A percentile compares a stretch with the other conserved stretches of the same genome.
Evolutionary conservation across 2,888 invertebrate species (phyloP).

Genomic region (Erynnis tages): DNA sequence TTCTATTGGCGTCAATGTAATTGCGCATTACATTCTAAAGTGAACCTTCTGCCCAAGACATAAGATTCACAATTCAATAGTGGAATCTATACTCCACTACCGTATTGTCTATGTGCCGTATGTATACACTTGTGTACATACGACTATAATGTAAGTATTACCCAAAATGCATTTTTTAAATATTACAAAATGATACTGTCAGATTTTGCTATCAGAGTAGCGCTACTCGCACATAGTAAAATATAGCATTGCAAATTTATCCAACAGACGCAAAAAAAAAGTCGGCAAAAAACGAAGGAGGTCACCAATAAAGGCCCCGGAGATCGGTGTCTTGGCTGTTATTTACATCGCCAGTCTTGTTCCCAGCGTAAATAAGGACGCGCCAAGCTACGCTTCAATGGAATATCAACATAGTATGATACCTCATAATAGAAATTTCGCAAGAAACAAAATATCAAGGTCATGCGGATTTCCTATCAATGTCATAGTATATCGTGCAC

Average conservation of each 20-base stretch:
- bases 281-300: conserved; percentile 51
- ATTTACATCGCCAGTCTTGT: conserved; percentile 75
- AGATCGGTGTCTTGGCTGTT: conserved; percentile 60
- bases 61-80: conserved; percentile 52
- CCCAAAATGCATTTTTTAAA: conserved; percentile 34
- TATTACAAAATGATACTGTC: conserved; percentile 44
- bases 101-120: conserved; percentile 46
- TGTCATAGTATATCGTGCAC: conserved; percentile 80
- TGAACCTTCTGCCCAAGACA: conserved; percentile 45
- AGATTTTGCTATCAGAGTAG: not conserved
- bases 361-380: conserved; percentile 58
- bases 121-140: conserved; percentile 62
- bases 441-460: conserved; percentile 79
- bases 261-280: conserved; percentile 40
- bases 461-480: conserved; percentile 81
- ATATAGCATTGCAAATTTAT: conserved; percentile 37
- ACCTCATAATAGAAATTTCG: conserved; percentile 70
- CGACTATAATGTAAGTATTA: conserved; percentile 46
- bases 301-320: conserved; percentile 67
- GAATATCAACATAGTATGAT: conserved; percentile 65
- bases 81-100: conserved; percentile 40
- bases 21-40: conserved; percentile 39
- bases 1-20: conserved; percentile 50
- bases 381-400: conserved; percentile 65
- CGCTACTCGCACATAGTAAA: conserved; percentile 20